Percentiles rank a stretch among this genome's conserved stretches.
Evolutionary conservation across 2,888 invertebrate genomes (phyloP).

Genomic region (Pseudoips prasinana): DNA sequence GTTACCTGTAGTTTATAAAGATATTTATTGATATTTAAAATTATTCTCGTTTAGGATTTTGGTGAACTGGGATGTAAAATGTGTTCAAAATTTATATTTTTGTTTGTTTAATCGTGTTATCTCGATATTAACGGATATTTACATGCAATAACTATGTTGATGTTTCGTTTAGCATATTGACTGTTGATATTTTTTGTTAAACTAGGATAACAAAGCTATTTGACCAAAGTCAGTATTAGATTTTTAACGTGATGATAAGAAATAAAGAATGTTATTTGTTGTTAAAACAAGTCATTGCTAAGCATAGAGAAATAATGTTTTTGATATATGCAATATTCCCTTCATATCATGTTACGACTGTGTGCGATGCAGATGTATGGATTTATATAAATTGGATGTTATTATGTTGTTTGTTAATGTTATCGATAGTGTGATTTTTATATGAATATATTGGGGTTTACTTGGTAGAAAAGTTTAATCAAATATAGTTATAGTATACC

Average conservation of each 20-base stretch:
- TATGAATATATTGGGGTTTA: constrained; percentile 82
- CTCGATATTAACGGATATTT: constrained; percentile 77
- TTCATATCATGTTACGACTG: constrained; percentile 64
- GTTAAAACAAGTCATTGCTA: constrained; percentile 66
- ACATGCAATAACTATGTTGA: constrained; percentile 70
- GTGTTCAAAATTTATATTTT: constrained; percentile 74
- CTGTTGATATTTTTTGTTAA: constrained; percentile 79
- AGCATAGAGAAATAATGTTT: constrained; percentile 52
- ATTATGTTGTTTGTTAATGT: constrained; percentile 79
- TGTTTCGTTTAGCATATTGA: constrained; percentile 73
- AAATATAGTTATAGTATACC: constrained; percentile 72
- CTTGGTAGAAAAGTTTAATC: constrained; percentile 79
- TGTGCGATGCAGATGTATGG: constrained; percentile 63
- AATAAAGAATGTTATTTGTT: constrained; percentile 61
- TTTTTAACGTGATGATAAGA: constrained; percentile 68
- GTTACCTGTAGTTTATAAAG: constrained; percentile 77
- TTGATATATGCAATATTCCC: constrained; percentile 66
- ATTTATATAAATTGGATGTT: constrained; percentile 60
- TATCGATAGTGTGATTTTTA: constrained; percentile 82
- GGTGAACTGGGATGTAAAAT: constrained; percentile 64
- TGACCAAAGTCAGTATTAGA: constrained; percentile 83
- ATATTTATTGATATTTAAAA: constrained; percentile 55
- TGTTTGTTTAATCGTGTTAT: constrained; percentile 40
- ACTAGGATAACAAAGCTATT: constrained; percentile 81
- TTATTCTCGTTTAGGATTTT: constrained; percentile 58